These are phyloP conservation scores for Biston stratarius DNA, from an alignment of 2,888 invertebrate species.

Conservation along the genomic window DNA sequence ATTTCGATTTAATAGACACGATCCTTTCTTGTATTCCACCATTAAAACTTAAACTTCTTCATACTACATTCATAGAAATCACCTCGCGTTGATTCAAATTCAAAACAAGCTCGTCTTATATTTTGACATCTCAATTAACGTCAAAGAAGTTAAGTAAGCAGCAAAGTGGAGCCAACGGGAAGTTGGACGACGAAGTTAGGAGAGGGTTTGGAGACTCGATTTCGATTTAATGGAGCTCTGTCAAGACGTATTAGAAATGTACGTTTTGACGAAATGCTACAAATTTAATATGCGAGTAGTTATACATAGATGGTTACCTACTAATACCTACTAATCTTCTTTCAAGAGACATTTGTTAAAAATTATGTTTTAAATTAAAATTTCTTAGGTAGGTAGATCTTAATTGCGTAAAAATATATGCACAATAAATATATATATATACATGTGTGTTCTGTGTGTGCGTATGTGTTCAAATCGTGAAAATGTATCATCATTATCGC, in stretches of 20 bases:
- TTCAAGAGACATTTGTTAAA: too few species aligned
- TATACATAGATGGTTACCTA: too few species aligned
- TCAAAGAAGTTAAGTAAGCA: constrained; percentile 16
- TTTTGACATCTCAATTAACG: constrained; percentile 19
- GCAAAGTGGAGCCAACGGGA: constrained; percentile 15
- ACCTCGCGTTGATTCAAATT: neutral
- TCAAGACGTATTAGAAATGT: neutral
- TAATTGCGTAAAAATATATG: too few species aligned
- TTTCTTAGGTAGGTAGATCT: too few species aligned
- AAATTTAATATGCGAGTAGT: neutral
- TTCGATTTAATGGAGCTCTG: constrained; percentile 15
- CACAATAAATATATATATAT: too few species aligned
- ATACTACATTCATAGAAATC: neutral
- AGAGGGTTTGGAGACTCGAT: constrained; percentile 17
- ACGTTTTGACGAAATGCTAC: neutral
- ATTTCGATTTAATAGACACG: too few species aligned
- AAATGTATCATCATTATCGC: too few species aligned
- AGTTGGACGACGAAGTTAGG: constrained; percentile 14
- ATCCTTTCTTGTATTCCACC: too few species aligned
- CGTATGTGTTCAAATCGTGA: too few species aligned
- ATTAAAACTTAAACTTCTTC: neutral
- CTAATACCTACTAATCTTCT: too few species aligned
- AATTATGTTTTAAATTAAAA: too few species aligned
- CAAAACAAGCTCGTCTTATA: constrained; percentile 9
- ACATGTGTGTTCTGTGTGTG: too few species aligned